Evolutionary conservation across 1,140 invertebrate species (phyloP).

Genomic region (Zaprionus nigranus): DNA sequence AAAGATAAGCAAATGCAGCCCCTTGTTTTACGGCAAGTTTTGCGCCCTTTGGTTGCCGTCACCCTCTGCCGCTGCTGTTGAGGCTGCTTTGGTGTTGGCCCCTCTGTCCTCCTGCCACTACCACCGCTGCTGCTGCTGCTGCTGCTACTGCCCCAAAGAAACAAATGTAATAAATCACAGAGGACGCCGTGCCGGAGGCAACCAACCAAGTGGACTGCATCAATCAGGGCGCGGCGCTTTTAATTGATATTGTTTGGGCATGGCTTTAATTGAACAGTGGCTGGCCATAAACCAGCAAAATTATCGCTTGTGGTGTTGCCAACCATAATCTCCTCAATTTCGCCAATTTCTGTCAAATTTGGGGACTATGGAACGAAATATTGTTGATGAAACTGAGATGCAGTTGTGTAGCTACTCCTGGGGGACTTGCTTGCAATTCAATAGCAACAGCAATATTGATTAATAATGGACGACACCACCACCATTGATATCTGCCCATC

Average conservation of each 20-base stretch:
- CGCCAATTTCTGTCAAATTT: slow-evolving; percentile 3
- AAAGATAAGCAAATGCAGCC: slow-evolving; percentile 64
- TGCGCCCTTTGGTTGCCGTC: slow-evolving; percentile 47
- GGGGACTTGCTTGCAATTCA: too few relatives aligned
- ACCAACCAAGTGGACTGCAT: slow-evolving; percentile 47
- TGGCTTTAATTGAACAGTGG: slow-evolving; percentile 78
- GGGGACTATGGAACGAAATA: neutral
- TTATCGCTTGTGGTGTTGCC: slow-evolving; percentile 45
- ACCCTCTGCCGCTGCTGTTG: neutral
- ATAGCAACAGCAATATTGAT: too few relatives aligned
- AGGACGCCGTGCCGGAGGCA: slow-evolving; percentile 35
- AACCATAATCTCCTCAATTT: slow-evolving; percentile 13
- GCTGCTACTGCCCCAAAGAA: slow-evolving; percentile 6
- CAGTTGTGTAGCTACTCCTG: too few relatives aligned
- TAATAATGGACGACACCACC: too few relatives aligned
- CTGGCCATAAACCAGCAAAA: slow-evolving; percentile 65
- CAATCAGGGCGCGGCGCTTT: slow-evolving; percentile 68
- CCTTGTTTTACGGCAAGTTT: slow-evolving; percentile 35
- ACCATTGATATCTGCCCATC: too few relatives aligned
- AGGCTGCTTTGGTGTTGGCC: neutral
- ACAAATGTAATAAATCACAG: slow-evolving; percentile 36
- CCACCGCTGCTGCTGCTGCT: neutral
- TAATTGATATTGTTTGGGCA: slow-evolving; percentile 77
- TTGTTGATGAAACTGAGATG: too few relatives aligned
- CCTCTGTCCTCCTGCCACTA: slow-evolving; percentile 3